Evolutionary conservation across 2,797 vertebrate genomes (phyloP).

Genomic region (Calcarius lapponicus): DNA sequence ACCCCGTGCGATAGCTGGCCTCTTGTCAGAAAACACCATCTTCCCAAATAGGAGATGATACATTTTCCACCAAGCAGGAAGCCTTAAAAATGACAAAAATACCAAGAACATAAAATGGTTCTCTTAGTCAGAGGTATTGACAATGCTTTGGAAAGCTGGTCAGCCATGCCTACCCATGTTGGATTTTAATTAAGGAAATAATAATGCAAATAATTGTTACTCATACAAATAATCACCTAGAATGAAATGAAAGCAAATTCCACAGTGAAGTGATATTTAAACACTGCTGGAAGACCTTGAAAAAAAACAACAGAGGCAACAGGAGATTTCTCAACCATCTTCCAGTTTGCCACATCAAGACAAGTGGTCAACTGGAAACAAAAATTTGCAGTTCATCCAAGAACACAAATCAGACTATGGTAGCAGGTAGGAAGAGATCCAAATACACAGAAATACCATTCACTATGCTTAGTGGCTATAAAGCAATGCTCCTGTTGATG

Average conservation of each 20-base stretch:
- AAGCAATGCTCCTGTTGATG: neutral
- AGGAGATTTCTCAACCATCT: neutral
- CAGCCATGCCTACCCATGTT: neutral
- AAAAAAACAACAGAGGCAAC: neutral
- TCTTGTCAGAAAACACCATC: neutral
- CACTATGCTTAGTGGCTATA: neutral
- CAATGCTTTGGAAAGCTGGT: neutral
- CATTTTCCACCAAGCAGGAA: neutral
- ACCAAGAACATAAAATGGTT: accelerated
- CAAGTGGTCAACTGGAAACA: neutral
- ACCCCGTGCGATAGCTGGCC: neutral
- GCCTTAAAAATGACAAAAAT: neutral
- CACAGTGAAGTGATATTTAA: neutral
- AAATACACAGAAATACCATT: neutral
- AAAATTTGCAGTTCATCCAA: neutral
- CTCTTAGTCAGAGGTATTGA: neutral
- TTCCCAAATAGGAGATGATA: neutral
- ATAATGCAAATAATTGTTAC: neutral
- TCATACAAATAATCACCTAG: neutral
- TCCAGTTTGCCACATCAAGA: neutral
- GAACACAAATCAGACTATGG: neutral
- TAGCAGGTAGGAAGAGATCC: neutral
- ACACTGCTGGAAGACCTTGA: neutral
- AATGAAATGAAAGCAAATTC: neutral
- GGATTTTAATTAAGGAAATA: neutral